A percentile compares a stretch with the other conserved stretches of the same genome.
Evolutionary conservation across 2,888 invertebrate species (phyloP).

Genomic region (Adela reaumurella): DNA sequence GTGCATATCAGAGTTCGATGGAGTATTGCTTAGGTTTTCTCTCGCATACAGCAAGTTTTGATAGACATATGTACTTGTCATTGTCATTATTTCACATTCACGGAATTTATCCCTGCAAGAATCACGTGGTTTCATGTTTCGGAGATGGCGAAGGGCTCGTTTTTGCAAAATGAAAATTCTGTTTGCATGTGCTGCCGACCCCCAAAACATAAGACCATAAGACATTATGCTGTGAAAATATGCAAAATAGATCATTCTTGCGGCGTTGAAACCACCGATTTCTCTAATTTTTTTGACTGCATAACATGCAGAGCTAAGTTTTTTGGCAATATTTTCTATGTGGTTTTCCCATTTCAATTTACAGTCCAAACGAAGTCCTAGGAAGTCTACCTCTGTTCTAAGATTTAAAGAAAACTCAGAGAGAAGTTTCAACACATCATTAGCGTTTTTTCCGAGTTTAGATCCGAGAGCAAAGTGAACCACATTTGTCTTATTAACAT

Average conservation of each 20-base stretch:
- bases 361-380: neutral
- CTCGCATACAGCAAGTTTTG: neutral
- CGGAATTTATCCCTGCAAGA: neutral
- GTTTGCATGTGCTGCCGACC: slow-evolving; percentile 1
- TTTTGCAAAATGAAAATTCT: slow-evolving; percentile 3
- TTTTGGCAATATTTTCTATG: neutral
- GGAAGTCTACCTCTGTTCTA: neutral
- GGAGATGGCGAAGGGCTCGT: neutral
- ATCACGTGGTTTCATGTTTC: neutral
- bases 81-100: neutral
- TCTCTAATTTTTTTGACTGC: neutral
- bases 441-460: neutral
- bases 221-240: slow-evolving; percentile 6
- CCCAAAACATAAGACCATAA: slow-evolving; percentile 4
- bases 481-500: neutral
- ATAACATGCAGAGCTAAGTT: slow-evolving; percentile 1
- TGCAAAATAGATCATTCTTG: neutral
- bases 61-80: neutral
- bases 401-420: neutral
- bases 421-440: neutral
- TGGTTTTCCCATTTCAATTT: slow-evolving; percentile 1
- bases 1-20: neutral
- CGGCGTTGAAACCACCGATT: neutral
- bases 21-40: neutral
- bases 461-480: neutral